Conservation (phyloP, 2,113 vertebrate genomes). For the Apodemus speciosus region DNA sequence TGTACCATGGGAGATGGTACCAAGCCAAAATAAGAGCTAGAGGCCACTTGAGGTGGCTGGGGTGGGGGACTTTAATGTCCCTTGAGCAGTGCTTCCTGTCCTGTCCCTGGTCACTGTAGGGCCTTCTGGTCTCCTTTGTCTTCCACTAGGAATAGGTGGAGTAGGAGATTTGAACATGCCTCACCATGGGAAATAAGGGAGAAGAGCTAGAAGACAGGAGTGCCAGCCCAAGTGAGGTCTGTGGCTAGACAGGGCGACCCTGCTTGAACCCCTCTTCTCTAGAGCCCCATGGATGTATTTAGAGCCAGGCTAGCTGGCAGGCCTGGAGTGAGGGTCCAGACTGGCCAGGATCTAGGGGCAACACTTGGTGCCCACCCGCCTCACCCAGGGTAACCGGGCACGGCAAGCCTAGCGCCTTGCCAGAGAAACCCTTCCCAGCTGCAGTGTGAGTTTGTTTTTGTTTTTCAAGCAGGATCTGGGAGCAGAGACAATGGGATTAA, state of each 20-base stretch:
- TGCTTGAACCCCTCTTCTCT: neutral
- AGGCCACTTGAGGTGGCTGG: too few relatives aligned
- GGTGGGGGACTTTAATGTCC: neutral
- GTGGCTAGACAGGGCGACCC: neutral
- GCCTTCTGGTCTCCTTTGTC: neutral
- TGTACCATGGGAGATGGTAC: too few relatives aligned
- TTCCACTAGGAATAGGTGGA: neutral
- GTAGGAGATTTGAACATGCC: neutral
- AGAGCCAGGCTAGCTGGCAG: neutral
- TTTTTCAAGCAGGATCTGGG: constrained; percentile 66
- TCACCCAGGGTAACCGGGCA: neutral
- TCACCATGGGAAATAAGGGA: neutral
- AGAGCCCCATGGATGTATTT: neutral
- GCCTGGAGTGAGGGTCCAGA: neutral
- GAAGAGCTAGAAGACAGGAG: neutral
- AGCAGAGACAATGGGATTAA: constrained; percentile 65
- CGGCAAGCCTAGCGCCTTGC: neutral
- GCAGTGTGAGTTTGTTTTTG: constrained; percentile 56
- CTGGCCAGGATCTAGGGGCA: neutral
- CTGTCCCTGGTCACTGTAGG: neutral
- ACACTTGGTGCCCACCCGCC: neutral
- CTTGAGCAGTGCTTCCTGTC: neutral
- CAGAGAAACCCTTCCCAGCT: constrained; percentile 29
- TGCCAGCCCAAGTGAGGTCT: neutral
- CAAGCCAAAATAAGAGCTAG: neutral